These are phyloP conservation scores for Chiloscyllium punctatum DNA, from an alignment of 2,797 vertebrate genomes.

Conservation along the genomic window DNA sequence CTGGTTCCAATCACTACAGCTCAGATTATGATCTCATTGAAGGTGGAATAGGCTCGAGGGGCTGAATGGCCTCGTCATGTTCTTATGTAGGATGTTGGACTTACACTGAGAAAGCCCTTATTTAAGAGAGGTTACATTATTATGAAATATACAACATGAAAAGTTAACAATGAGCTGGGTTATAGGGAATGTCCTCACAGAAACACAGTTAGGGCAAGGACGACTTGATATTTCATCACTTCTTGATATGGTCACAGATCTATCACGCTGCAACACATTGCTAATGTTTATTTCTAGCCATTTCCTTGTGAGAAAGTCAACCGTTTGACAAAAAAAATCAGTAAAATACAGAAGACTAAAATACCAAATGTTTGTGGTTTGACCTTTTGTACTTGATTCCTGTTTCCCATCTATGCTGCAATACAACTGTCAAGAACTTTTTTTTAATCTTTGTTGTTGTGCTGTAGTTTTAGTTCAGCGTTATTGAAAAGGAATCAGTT, in stretches of 20 bases:
- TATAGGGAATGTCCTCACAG: background rate
- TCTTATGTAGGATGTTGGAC: background rate
- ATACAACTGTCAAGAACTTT: background rate
- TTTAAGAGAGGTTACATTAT: background rate
- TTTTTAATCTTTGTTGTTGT: background rate
- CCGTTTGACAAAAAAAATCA: background rate
- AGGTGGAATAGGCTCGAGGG: too few relatives aligned
- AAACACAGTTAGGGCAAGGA: background rate
- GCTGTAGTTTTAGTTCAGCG: background rate
- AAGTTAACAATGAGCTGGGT: background rate
- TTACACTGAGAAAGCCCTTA: background rate
- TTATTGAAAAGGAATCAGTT: background rate
- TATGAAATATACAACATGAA: background rate
- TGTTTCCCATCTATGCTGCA: background rate
- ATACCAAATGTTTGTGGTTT: conserved; percentile 19
- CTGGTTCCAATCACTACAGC: too few relatives aligned
- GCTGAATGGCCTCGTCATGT: too few relatives aligned
- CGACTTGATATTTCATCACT: background rate
- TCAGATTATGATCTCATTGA: too few relatives aligned
- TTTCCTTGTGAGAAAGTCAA: background rate
- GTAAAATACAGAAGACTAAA: background rate
- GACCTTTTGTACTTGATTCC: background rate
- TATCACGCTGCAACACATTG: background rate
- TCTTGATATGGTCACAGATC: background rate
- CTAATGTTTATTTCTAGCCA: background rate